Evolutionary conservation across 2,797 vertebrate species (phyloP), one percentile per base, ranked within the genome.

Genomic region (Tadarida brasiliensis): DNA sequence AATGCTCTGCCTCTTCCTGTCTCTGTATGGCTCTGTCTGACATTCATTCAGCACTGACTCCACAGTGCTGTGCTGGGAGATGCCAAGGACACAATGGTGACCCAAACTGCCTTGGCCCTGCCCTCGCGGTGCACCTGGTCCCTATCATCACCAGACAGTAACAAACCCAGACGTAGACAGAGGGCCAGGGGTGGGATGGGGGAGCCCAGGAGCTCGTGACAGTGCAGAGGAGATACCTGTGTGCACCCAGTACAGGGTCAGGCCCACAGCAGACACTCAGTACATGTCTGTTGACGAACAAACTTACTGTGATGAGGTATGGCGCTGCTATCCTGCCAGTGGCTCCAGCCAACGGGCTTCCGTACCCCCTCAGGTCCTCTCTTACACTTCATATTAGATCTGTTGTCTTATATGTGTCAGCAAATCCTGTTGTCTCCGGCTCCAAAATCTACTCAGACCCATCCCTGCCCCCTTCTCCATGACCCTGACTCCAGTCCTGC

Each of bases 391-490:
- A 16, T 17, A 1, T 20, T 16, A 61, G 56, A 73, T 22, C 77
- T 14, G n/a, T 44, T 44, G 39, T 44, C 39, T 44, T 44, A 4
- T 44, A 44, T 44, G 39, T 44, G 39, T 35, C 70, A n/a, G 49
- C 28, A 63, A n/a, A 19, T n/a, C 56, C 67, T 77, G 28, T 24
- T 17, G 39, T 61, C 92, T 24, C 12, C 11, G 24, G 7, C 73
- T 90, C 82, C 47, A 33, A 51, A 57, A 49, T 57, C 92, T 73
- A 76, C 74, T 24, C 80, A 17, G 86, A 47, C 33, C 30, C 87
- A 56, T 2, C 14, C 19, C 2, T 3, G 15, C 5, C 47, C 81
- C 54, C 71, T 56, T 28, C 17, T 78, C 54, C 39, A 26, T 12
- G 3, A 1, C 10, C 11, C 16, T 1, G 1, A 10, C 51, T 47